These are phyloP conservation scores for Serripes groenlandicus DNA, from an alignment of 2,888 invertebrate genomes.

Conservation along the genomic window DNA sequence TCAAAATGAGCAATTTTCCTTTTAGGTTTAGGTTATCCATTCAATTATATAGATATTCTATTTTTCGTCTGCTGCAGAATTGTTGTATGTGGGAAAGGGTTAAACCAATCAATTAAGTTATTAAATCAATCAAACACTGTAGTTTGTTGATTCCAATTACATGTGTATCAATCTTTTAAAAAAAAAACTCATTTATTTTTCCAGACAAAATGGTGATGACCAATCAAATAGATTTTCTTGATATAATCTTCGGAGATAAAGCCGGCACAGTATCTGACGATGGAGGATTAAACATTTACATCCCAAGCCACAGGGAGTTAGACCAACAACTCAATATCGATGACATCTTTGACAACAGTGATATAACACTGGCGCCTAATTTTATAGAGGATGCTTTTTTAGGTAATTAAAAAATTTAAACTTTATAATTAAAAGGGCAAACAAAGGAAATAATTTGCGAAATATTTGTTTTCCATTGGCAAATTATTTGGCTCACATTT, in stretches of 20 bases:
- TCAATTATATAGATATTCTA: background rate
- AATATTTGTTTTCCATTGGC: background rate
- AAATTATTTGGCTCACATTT: too few relatives aligned
- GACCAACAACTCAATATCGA: conserved; percentile 48
- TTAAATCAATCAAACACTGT: too few relatives aligned
- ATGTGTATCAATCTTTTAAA: background rate
- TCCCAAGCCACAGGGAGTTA: conserved; percentile 14
- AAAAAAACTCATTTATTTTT: background rate
- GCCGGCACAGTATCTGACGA: conserved; percentile 14
- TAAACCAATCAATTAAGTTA: too few relatives aligned
- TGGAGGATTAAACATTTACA: conserved; percentile 43
- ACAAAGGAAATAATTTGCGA: too few relatives aligned
- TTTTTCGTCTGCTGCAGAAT: background rate
- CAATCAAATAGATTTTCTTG: conserved; percentile 21
- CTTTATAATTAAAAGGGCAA: too few relatives aligned
- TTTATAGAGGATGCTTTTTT: conserved; percentile 14
- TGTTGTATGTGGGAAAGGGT: background rate
- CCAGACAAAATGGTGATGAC: conserved; percentile 25
- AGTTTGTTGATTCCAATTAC: background rate
- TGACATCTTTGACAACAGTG: conserved; percentile 29
- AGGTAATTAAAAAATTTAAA: conserved; percentile 4
- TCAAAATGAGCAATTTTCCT: background rate
- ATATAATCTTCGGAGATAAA: conserved; percentile 22
- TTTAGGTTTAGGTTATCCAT: background rate
- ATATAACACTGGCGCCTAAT: background rate